Percentiles rank a stretch among this genome's conserved stretches.
phyloP scores from a whole-genome alignment of 2,113 vertebrate species.

The Melanerpes formicivorus region DNA sequence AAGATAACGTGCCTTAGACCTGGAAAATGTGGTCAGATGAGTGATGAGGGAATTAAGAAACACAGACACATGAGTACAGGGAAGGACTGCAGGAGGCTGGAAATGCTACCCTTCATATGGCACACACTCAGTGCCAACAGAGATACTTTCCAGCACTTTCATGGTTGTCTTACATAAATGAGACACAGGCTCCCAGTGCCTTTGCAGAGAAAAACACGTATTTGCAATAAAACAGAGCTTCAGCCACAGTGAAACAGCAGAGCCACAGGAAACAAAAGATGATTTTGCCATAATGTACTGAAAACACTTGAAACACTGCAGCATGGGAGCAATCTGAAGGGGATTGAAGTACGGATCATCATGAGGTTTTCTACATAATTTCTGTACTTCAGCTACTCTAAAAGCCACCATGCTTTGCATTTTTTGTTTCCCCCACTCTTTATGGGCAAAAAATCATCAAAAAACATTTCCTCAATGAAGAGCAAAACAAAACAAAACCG shows the following conservation, averaged over 20 bases:
- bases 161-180: not conserved
- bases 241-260: not conserved
- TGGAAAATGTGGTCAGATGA: not conserved
- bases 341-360: not conserved
- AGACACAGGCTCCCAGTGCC: not conserved
- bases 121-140: not conserved
- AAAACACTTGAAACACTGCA: not conserved
- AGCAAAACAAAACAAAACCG: not conserved
- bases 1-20: not conserved
- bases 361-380: not conserved
- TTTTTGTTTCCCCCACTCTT: not conserved
- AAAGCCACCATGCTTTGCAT: not conserved
- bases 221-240: not conserved
- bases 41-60: not conserved
- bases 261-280: not conserved
- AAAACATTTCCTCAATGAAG: not conserved
- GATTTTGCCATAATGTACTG: not conserved
- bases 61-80: accelerated
- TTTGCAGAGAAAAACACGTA: not conserved
- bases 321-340: not conserved
- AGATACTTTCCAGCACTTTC: not conserved
- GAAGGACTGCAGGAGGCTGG: not conserved
- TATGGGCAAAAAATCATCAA: not conserved
- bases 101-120: not conserved
- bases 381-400: not conserved